phyloP scores from a whole-genome alignment of 2,113 vertebrate genomes.

The Cephalopholis sonnerati region DNA sequence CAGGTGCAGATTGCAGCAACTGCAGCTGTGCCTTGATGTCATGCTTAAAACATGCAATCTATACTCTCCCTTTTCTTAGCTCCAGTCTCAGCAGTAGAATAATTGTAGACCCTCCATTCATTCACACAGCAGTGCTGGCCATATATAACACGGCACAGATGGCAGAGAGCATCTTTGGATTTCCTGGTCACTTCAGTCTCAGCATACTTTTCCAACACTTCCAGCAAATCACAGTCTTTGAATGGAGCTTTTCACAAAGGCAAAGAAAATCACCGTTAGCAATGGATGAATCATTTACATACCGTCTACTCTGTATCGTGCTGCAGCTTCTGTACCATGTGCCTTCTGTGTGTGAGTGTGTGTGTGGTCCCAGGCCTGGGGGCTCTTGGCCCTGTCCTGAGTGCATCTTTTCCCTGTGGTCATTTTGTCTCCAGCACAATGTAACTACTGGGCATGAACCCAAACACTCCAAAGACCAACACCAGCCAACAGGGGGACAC shows the following conservation, averaged over 20 bases:
- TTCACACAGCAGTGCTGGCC: constrained; percentile 27
- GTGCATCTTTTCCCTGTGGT: constrained; percentile 69
- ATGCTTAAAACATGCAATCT: constrained; percentile 66
- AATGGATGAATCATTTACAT: constrained; percentile 47
- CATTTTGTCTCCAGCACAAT: constrained; percentile 73
- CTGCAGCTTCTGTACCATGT: constrained; percentile 16
- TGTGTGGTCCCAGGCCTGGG: constrained; percentile 66
- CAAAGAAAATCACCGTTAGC: constrained; percentile 34
- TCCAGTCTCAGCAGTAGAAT: constrained; percentile 35
- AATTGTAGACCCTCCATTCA: constrained; percentile 31
- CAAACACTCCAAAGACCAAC: constrained; percentile 71
- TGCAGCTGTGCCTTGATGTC: constrained; percentile 72
- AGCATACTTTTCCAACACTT: constrained; percentile 42
- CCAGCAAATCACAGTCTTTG: constrained; percentile 8
- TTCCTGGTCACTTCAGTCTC: constrained; percentile 40
- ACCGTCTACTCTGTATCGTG: constrained; percentile 45
- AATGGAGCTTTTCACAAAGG: constrained; percentile 37
- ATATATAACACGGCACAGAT: constrained; percentile 58
- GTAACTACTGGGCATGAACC: constrained; percentile 72
- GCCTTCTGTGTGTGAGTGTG: constrained; percentile 56
- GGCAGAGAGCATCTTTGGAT: constrained; percentile 59
- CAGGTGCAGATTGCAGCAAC: constrained; percentile 47
- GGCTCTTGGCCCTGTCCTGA: constrained; percentile 62
- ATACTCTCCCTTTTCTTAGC: constrained; percentile 24
- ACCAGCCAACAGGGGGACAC: constrained; percentile 61